Evolutionary conservation across 2,113 vertebrate genomes (phyloP), one percentile per base, ranked within the genome.

Genomic region (Coptodon rendalli): DNA sequence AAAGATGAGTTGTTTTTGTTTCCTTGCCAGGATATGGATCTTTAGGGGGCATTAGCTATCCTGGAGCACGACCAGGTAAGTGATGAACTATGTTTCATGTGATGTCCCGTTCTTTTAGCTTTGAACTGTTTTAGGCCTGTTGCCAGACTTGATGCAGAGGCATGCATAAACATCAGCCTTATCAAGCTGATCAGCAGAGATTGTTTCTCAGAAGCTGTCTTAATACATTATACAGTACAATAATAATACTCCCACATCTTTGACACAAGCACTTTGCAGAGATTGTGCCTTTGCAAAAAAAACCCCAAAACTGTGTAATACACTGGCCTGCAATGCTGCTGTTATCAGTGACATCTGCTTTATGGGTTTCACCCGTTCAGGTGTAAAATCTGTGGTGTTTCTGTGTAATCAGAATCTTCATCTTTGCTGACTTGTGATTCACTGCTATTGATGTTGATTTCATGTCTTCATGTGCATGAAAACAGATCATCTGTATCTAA

Each of bases 1-100:
- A 31, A 57, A 91, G 81, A 59, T 86, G 59, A 92, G 85, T 68
- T 85, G 53, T 45, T 68, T 87, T 89, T 88, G 24, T 94, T 73
- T 90, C 76, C 61, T 85, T 87, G 63, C 19, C 91, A 97, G 96
- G 96, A 86, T 96, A 96, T 9, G 95, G 93, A 16, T 19, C 78
- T 61, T 53, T 88, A 17, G 87, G 87, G 5, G 95, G 94, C n/a
- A 82, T 78, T 1, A 90, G 87, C 2, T 87, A 94, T 76, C 90
- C 89, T 61, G 94, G 61, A 48, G 80, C 68, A 31, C 90, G 89
- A 80, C 94, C 88, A 66, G 95, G 96, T 96, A 79, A 91, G 94
- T 89, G 85, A 76, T 36, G 38, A 87, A 50, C 87, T 79, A n/a
- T 16, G 48, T 19, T 31, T 81, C 19, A 34, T 16, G 71, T 79